Evolutionary conservation across 2,888 invertebrate species (phyloP).

Genomic region (Pemphredon lugubris): DNA sequence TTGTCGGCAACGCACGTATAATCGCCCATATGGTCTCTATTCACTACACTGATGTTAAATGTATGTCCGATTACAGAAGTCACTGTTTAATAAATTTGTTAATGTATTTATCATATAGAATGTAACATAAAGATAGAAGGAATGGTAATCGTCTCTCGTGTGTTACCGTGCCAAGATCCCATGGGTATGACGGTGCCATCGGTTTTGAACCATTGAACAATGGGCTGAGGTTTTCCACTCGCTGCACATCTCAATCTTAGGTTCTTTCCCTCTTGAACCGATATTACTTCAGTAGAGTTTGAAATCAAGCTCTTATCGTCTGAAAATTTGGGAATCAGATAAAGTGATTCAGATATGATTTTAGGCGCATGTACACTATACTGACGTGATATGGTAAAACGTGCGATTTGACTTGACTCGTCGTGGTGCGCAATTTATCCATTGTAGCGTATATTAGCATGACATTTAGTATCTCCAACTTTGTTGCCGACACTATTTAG

Average conservation of each 20-base stretch:
- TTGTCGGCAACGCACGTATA: constrained; percentile 92
- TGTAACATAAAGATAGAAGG: background rate
- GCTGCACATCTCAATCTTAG: constrained; percentile 92
- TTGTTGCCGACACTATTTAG: no score
- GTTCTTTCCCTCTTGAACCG: constrained; percentile 91
- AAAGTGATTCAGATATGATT: no score
- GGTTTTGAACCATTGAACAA: constrained; percentile 89
- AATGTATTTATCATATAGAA: background rate
- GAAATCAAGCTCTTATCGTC: constrained; percentile 23
- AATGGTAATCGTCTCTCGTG: constrained; percentile 7
- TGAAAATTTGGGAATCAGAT: no score
- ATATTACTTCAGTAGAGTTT: constrained; percentile 82
- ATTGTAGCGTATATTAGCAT: no score
- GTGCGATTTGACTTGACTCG: no score
- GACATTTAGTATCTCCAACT: no score
- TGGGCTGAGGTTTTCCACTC: constrained; percentile 89
- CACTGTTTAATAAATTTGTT: constrained; percentile 63
- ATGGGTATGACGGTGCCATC: constrained; percentile 85
- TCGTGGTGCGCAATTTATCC: no score
- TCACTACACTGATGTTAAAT: constrained; percentile 89
- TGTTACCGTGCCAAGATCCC: constrained; percentile 85
- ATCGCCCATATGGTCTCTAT: constrained; percentile 88
- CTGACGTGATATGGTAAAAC: no score
- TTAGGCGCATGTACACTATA: no score
- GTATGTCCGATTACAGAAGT: constrained; percentile 85